Evolutionary conservation across 2,113 vertebrate species (phyloP).

Genomic region (Tupaia tana): DNA sequence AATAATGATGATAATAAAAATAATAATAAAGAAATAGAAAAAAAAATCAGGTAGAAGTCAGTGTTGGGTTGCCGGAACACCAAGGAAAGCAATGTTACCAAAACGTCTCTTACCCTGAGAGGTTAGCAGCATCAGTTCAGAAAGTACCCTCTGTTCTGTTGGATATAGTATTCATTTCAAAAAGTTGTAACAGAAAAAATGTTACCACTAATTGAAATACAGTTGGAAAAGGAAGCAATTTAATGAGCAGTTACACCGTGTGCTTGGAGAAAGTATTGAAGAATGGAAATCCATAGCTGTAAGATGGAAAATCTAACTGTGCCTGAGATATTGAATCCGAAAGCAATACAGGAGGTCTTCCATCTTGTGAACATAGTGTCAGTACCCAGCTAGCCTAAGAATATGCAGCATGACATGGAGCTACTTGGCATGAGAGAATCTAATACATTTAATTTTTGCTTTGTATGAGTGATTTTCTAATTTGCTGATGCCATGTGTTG

Average conservation of each 20-base stretch:
- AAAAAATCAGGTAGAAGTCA: neutral
- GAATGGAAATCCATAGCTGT: conserved; percentile 28
- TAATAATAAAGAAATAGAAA: fast-evolving
- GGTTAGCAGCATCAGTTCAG: conserved; percentile 2
- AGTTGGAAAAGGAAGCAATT: conserved; percentile 54
- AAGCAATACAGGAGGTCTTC: neutral
- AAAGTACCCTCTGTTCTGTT: conserved; percentile 38
- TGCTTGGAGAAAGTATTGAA: conserved; percentile 17
- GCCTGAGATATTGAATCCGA: conserved; percentile 20
- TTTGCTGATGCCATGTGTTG: neutral
- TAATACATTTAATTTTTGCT: conserved; percentile 11
- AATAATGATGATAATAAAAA: too few relatives aligned
- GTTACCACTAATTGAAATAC: conserved; percentile 64
- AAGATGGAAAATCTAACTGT: conserved; percentile 24
- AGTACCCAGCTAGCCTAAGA: neutral
- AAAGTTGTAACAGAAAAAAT: conserved; percentile 47
- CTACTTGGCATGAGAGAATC: neutral
- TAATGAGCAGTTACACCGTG: conserved; percentile 15
- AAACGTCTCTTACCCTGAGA: neutral
- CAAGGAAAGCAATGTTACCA: neutral
- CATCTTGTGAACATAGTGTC: conserved; percentile 6
- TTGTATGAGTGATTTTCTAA: conserved; percentile 5
- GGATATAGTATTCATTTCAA: conserved; percentile 38
- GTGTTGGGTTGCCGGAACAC: neutral
- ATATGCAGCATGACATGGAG: neutral